These are phyloP conservation scores for Epizoanthus illoricatus DNA, from an alignment of 92 coral and sea anemone genomes.

Conservation along the genomic window DNA sequence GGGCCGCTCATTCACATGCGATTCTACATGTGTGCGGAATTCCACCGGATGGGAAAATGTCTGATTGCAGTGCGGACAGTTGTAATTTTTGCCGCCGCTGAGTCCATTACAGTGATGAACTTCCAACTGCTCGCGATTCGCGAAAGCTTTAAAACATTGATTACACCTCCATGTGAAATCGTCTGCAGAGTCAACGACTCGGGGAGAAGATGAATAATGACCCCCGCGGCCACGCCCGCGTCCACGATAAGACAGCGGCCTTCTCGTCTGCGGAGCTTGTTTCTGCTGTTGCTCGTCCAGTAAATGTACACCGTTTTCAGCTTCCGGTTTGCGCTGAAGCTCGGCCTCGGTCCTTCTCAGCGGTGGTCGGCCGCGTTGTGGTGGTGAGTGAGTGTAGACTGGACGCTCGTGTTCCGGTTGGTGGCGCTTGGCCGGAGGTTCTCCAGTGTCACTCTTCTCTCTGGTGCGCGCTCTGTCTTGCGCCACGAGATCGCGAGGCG, in stretches of 20 bases:
- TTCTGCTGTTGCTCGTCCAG: slow-evolving; percentile 60
- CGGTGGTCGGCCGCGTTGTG: slow-evolving; percentile 90
- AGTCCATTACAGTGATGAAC: slow-evolving; percentile 84
- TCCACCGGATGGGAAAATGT: slow-evolving; percentile 81
- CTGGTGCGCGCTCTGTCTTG: slow-evolving; percentile 84
- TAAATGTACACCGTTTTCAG: slow-evolving; percentile 37
- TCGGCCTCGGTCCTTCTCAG: slow-evolving; percentile 67
- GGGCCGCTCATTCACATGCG: slow-evolving; percentile 95
- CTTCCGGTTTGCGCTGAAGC: slow-evolving; percentile 58
- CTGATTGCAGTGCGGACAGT: slow-evolving; percentile 90
- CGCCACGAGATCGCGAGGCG: slow-evolving; percentile 96
- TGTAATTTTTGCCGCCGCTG: slow-evolving; percentile 65
- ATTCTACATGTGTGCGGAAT: slow-evolving; percentile 92
- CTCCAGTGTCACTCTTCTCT: slow-evolving; percentile 53
- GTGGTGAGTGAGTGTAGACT: slow-evolving; percentile 53
- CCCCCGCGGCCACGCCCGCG: slow-evolving; percentile 64
- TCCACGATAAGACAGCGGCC: slow-evolving; percentile 78
- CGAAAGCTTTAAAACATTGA: slow-evolving; percentile 88
- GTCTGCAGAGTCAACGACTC: slow-evolving; percentile 67
- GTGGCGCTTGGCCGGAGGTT: slow-evolving; percentile 70
- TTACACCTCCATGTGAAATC: slow-evolving; percentile 90
- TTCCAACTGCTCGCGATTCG: slow-evolving; percentile 82
- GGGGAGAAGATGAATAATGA: slow-evolving; percentile 35
- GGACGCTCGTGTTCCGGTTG: slow-evolving; percentile 54
- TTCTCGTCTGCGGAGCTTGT: slow-evolving; percentile 47